Conservation (phyloP, 2,888 invertebrate genomes). For the Graphium colonna region DNA sequence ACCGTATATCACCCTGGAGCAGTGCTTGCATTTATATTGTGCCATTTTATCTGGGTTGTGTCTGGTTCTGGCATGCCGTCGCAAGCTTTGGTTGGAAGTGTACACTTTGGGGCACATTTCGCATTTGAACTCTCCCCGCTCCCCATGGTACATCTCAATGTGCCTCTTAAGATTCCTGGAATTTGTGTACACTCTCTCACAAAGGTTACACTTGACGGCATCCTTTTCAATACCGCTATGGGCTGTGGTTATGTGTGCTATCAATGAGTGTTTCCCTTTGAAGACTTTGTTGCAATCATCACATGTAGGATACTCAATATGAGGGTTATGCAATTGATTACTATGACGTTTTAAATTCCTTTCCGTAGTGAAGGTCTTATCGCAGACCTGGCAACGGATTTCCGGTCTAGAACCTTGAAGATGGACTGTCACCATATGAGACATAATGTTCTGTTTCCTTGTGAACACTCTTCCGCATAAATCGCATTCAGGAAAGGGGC, state of each 20-base stretch:
- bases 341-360: constrained; percentile 56
- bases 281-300: constrained; percentile 51
- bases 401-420: constrained; percentile 44
- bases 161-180: constrained; percentile 55
- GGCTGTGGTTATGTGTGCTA: constrained; percentile 48
- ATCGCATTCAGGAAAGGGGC: constrained; percentile 61
- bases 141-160: constrained; percentile 53
- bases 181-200: constrained; percentile 53
- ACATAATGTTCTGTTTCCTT: constrained; percentile 60
- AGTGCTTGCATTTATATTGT: constrained; percentile 34
- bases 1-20: constrained; percentile 35
- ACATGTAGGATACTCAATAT: constrained; percentile 51
- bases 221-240: constrained; percentile 39
- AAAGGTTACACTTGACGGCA: constrained; percentile 44
- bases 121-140: constrained; percentile 49
- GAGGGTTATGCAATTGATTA: constrained; percentile 53
- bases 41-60: constrained; percentile 41
- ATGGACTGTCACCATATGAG: constrained; percentile 63
- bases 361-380: constrained; percentile 52
- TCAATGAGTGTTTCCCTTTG: constrained; percentile 47
- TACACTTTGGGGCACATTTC: constrained; percentile 59
- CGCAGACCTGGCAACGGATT: constrained; percentile 47
- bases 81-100: constrained; percentile 55
- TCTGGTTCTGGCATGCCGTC: constrained; percentile 43
- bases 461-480: constrained; percentile 60